phyloP scores from a whole-genome alignment of 2,888 invertebrate genomes.

The Eubasilissa splendida region DNA sequence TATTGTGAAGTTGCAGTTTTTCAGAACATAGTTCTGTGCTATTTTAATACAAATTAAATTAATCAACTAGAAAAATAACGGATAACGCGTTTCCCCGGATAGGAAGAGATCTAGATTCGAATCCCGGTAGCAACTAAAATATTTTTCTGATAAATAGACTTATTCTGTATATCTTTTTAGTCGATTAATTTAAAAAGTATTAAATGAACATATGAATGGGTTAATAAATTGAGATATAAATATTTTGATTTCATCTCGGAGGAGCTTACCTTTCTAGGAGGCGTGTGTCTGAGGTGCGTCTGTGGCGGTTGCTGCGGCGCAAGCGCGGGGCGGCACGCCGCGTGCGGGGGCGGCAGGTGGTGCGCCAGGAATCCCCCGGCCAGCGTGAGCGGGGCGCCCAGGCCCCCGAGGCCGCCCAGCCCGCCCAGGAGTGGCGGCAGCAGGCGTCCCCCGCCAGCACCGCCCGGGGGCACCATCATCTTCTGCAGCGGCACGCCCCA shows the following conservation, averaged over 20 bases:
- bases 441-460: conserved; percentile 67
- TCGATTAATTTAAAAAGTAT: too few relatives aligned
- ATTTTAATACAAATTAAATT: too few relatives aligned
- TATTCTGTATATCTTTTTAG: too few relatives aligned
- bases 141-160: too few relatives aligned
- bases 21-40: too few relatives aligned
- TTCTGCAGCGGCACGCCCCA: conserved; percentile 75
- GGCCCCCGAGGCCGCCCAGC: conserved; percentile 49
- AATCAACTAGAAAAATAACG: too few relatives aligned
- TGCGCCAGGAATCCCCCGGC: conserved; percentile 66
- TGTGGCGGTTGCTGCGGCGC: conserved; percentile 56
- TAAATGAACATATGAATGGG: too few relatives aligned
- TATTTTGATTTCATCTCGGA: not conserved
- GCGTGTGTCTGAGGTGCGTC: conserved; percentile 57
- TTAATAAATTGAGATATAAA: not conserved
- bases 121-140: too few relatives aligned
- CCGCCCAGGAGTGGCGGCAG: conserved; percentile 60
- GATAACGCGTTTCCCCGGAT: too few relatives aligned
- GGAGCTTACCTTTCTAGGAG: conserved; percentile 57
- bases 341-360: conserved; percentile 63
- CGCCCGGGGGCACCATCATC: conserved; percentile 70
- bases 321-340: conserved; percentile 60
- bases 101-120: too few relatives aligned
- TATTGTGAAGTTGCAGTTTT: too few relatives aligned
- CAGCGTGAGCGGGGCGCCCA: conserved; percentile 64